phyloP scores from a whole-genome alignment of 2,797 vertebrate genomes.

The Xenopus petersii region DNA sequence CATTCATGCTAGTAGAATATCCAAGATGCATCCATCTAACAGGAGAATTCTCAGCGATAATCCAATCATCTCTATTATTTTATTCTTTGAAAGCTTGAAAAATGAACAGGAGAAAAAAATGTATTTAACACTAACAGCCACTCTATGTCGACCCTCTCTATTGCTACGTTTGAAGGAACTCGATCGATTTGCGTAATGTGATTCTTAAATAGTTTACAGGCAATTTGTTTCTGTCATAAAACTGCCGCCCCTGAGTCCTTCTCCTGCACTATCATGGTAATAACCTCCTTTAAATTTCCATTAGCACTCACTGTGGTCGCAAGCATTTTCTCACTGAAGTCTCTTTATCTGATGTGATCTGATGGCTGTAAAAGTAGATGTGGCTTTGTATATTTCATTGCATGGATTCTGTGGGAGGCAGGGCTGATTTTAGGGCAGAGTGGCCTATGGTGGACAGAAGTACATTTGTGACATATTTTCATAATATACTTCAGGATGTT shows the following conservation, averaged over 20 bases:
- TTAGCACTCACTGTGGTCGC: slow-evolving; percentile 29
- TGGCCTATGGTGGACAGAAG: too few species aligned
- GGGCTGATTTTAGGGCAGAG: too few species aligned
- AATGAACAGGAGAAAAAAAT: not conserved
- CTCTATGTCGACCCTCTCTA: not conserved
- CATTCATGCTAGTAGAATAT: not conserved
- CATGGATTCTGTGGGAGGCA: too few species aligned
- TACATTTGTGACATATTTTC: too few species aligned
- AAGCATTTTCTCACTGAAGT: not conserved
- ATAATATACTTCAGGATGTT: too few species aligned
- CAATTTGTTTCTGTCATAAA: slow-evolving; percentile 41
- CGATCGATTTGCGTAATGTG: slow-evolving; percentile 24
- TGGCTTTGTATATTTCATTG: slow-evolving; percentile 35
- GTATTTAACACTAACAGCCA: too few species aligned
- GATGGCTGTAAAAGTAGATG: slow-evolving; percentile 16
- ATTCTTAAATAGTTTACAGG: slow-evolving; percentile 43
- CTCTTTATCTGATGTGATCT: slow-evolving; percentile 19
- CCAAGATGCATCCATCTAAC: not conserved
- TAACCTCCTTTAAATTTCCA: slow-evolving; percentile 39
- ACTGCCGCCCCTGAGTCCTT: not conserved
- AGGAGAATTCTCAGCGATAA: not conserved
- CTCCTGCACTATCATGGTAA: slow-evolving; percentile 22
- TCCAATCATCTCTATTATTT: not conserved
- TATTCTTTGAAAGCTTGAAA: not conserved
- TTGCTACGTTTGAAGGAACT: not conserved